Base-by-base conservation (phyloP, 2,113 vertebrate genomes). In the Empidonax alnorum region DNA sequence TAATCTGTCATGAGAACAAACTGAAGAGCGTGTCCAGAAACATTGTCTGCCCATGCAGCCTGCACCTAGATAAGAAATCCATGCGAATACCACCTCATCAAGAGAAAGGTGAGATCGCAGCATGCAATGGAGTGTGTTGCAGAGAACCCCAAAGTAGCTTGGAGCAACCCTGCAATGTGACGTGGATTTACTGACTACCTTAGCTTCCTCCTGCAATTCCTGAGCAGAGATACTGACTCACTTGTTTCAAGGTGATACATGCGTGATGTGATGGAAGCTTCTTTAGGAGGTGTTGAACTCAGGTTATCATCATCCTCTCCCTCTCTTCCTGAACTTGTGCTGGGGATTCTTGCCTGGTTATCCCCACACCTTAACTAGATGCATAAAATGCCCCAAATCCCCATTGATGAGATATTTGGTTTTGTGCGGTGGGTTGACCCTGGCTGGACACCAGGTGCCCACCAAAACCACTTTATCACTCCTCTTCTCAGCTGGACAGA, bases 101-200 rank as follows among this genome's bases (percentile, higher is more conserved):
- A 30, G 67, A 37, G n/a, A 50, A 47, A 28, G 14, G 14, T 50
- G 39, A 65, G 19, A 10, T 8, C 25, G 50, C 5, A 47, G 23
- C 5, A 20, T 68, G 39, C 27, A 53, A 58, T 6, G 27, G 17
- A 74, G 3, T 37, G 31, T 56, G 35, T 50, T 33, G 30, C 42
- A 53, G 39, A 58, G 21, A 59, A 24, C 6, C 55, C 19, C 6
- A 3, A 59, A 31, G 17, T 30, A 59, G 20, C 37, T 53, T 37
- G 31, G 14, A 74, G 28, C 39, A 74, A 31, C 27, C n/a, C 47
- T 49, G 20, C 9, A 53, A 42, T 8, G 27, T 42, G 28, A 31
- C 8, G 6, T 39, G 21, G 21, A 25, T 5, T 3, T 62, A 12
- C 0, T 4, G n/a, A 67, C 6, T 31, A 15, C n/a, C n/a, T 65